Conservation (phyloP, 2,888 invertebrate species). For the Lumbricus terrestris region DNA sequence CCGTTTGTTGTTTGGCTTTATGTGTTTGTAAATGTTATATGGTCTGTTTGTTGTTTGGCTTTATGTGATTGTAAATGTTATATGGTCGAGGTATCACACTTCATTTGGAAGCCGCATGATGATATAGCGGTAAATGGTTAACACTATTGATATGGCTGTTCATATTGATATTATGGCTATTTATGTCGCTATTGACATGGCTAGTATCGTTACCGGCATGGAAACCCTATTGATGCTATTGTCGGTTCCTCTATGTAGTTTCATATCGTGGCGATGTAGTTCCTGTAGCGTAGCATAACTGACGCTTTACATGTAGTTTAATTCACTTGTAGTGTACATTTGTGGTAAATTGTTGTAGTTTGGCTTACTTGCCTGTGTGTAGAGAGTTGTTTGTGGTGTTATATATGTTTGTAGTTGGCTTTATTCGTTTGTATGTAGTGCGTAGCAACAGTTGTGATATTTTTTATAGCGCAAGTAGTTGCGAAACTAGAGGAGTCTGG, state of each 20-base stretch:
- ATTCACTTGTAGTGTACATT: background rate
- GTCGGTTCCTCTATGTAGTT: background rate
- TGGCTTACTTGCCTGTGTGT: no score
- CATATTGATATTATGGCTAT: no score
- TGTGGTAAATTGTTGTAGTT: background rate
- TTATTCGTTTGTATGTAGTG: background rate
- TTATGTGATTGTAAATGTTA: no score
- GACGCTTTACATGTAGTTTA: background rate
- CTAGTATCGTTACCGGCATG: background rate
- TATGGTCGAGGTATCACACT: no score
- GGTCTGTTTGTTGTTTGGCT: no score
- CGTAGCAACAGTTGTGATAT: background rate
- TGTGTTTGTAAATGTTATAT: background rate
- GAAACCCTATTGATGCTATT: background rate
- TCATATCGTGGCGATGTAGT: background rate
- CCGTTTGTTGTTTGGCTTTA: background rate
- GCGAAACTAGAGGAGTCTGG: background rate
- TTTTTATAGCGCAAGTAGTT: background rate
- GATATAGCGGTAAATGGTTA: background rate
- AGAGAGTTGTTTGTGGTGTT: no score
- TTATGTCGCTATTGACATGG: no score
- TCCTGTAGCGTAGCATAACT: background rate
- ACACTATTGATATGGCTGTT: background rate
- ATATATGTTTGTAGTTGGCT: background rate
- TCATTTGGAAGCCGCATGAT: no score